Base-by-base conservation (phyloP, 2,797 vertebrate genomes). In the Pseudochirops corinnae region DNA sequence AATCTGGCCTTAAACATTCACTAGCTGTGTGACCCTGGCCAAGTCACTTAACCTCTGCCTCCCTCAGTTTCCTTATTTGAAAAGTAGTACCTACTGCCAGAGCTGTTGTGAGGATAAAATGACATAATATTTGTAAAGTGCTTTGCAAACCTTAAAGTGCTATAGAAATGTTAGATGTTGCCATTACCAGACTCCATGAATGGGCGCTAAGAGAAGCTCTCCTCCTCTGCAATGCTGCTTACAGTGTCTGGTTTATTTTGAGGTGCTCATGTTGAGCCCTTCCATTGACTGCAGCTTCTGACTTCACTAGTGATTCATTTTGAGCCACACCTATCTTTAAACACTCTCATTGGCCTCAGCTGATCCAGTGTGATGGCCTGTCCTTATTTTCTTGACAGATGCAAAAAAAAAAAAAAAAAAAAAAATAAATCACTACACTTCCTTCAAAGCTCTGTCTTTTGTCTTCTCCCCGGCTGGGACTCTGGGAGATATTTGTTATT, bases 401-500 rank as follows among this genome's bases (percentile, higher is more conserved):
- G 14, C 90, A 90, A 56, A 60, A 60, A 67, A 58, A 29, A 56
- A 31, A 29, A 52, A n/a, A n/a, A n/a, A n/a, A n/a, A n/a, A n/a
- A n/a, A n/a, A n/a, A n/a, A n/a, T n/a, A n/a, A n/a, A 28, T 74
- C 55, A 29, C 60, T 91, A 24, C 13, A 1, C 60, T 62, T 82
- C 92, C 56, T 92, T 56, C 33, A 24, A 29, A 52, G 90, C 18
- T 74, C 16, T 39, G 5, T 74, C 62, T 74, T 62, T n/a, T 16
- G 62, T 39, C 50, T 62, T 92, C 74, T 53, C 82, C 33, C 33
- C 28, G 50, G 55, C 33, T 94, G 94, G 95, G 94, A 67, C 90
- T 52, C 93, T 87, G 95, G 90, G 67, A 29, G 95, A 1, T 29
- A 29, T 39, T 52, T 33, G 90, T 82, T 92, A 93, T 93, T 95